Percentiles rank a stretch among this genome's conserved stretches.
Conservation (phyloP, 1,140 invertebrate genomes). For the Drosophila nasuta region DNA sequence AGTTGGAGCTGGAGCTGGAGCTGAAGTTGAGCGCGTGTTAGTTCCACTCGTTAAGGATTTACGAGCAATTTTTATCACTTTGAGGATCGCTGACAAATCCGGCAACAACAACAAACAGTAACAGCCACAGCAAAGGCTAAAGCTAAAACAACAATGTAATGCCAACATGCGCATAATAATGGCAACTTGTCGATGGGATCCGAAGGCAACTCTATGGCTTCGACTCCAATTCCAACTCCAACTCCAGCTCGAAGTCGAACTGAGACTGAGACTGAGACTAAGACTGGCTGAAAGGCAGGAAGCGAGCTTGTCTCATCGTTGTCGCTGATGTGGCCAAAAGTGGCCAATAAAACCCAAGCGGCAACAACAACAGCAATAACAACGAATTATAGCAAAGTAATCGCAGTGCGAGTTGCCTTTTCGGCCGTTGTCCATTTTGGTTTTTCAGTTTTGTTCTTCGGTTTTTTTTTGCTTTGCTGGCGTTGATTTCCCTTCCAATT, state of each 20-base stretch:
- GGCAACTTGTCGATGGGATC: conserved; percentile 63
- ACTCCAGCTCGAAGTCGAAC: neutral
- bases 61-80: conserved; percentile 85
- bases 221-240: neutral
- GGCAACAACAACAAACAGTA: conserved; percentile 72
- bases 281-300: conserved; percentile 46
- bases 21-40: conserved; percentile 68
- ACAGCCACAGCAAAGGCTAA: conserved; percentile 41
- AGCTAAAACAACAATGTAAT: conserved; percentile 65
- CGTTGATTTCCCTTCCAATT: conserved; percentile 85
- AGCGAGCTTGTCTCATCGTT: conserved; percentile 80
- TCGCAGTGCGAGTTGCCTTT: conserved; percentile 61
- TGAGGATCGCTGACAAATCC: conserved; percentile 85
- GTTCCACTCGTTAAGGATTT: conserved; percentile 85
- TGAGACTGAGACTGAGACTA: neutral
- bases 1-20: conserved; percentile 2
- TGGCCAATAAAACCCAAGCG: conserved; percentile 80
- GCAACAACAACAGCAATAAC: conserved; percentile 50
- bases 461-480: conserved; percentile 25
- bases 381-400: conserved; percentile 80
- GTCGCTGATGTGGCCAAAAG: conserved; percentile 83
- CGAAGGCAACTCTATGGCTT: conserved; percentile 8
- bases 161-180: conserved; percentile 81
- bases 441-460: conserved; percentile 5
- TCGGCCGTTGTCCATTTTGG: conserved; percentile 60